A percentile compares a stretch with the other conserved stretches of the same genome.
These are phyloP conservation scores for Monochamus alternatus DNA, from an alignment of 2,888 invertebrate species.

Conservation along the genomic window DNA sequence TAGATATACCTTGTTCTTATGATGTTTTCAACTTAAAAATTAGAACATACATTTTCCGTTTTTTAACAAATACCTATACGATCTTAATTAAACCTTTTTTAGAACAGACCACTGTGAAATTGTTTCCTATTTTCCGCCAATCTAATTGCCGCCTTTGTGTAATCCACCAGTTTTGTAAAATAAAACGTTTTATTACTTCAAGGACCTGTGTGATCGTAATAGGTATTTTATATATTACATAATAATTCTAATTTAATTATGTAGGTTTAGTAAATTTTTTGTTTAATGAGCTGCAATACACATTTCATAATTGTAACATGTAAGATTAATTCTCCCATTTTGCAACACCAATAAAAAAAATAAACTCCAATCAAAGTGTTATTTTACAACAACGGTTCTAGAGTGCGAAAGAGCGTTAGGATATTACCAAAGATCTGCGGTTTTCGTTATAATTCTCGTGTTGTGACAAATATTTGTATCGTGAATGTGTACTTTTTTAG, in stretches of 20 bases:
- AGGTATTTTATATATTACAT: conserved; percentile 9
- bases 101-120: too few relatives aligned
- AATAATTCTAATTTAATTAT: conserved; percentile 2
- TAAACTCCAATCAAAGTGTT: conserved; percentile 5
- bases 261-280: conserved; percentile 8
- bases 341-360: conserved; percentile 8
- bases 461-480: conserved; percentile 8
- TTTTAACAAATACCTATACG: too few relatives aligned
- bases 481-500: conserved; percentile 10
- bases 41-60: too few relatives aligned
- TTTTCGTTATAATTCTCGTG: conserved; percentile 6
- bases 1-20: too few relatives aligned
- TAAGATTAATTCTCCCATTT: conserved; percentile 12
- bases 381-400: background rate
- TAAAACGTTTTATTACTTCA: background rate
- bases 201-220: background rate
- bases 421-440: conserved; percentile 13
- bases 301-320: conserved; percentile 18
- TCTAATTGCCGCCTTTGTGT: too few relatives aligned
- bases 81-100: too few relatives aligned
- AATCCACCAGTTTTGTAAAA: background rate
- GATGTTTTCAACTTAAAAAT: too few relatives aligned
- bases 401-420: conserved; percentile 9
- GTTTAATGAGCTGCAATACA: background rate
- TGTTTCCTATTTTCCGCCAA: too few relatives aligned